These are phyloP conservation scores for Lamellibrachia luymesi DNA, from an alignment of 1,140 invertebrate species.

Conservation along the genomic window DNA sequence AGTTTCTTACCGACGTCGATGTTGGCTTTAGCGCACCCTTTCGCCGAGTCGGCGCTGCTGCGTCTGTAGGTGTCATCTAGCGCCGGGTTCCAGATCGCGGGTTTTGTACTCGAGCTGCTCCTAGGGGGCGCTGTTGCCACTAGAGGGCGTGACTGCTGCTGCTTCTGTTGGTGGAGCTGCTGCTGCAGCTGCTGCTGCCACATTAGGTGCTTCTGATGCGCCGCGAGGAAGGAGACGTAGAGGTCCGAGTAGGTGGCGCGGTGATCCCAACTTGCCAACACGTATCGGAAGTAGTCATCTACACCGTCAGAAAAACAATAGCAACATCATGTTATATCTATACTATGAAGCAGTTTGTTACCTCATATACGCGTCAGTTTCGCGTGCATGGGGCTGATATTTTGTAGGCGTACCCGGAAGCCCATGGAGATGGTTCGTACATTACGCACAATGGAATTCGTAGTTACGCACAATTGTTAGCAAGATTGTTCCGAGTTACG, in stretches of 20 bases:
- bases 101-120: neutral
- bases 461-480: too few species aligned
- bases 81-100: constrained; percentile 30
- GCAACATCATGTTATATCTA: too few species aligned
- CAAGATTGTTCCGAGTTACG: too few species aligned
- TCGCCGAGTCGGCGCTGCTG: neutral
- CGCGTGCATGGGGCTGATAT: too few species aligned
- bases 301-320: neutral
- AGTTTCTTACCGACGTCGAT: neutral
- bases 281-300: constrained; percentile 17
- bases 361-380: too few species aligned
- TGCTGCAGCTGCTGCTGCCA: constrained; percentile 6
- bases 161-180: neutral
- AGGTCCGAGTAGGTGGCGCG: constrained; percentile 10
- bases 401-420: too few species aligned
- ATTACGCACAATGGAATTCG: too few species aligned
- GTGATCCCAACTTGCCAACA: constrained; percentile 10
- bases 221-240: constrained; percentile 5
- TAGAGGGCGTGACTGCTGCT: neutral
- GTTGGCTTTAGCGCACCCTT: neutral
- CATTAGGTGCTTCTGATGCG: constrained; percentile 11
- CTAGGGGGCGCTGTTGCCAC: constrained; percentile 12
- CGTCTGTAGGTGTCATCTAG: constrained; percentile 18
- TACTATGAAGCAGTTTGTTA: too few species aligned
- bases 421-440: too few species aligned